These are phyloP conservation scores for Frankliniella intonsa DNA, from an alignment of 2,888 invertebrate species.

Conservation along the genomic window DNA sequence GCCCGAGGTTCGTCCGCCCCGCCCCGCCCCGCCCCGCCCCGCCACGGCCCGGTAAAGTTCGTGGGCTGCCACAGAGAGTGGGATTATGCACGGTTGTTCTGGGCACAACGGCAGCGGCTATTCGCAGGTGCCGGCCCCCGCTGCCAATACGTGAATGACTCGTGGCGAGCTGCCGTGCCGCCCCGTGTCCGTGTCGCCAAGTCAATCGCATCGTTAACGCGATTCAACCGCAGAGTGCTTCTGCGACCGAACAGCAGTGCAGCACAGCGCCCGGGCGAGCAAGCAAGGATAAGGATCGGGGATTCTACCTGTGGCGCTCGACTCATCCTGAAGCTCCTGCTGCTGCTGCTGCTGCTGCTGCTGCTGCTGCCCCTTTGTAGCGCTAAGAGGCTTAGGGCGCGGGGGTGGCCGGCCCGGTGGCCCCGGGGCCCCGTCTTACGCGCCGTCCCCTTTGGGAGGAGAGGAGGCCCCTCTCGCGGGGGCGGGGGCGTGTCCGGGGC, in stretches of 20 bases:
- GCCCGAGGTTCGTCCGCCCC: constrained; percentile 3
- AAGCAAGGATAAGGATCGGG: background rate
- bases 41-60: background rate
- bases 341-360: background rate
- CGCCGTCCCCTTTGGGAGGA: too few relatives aligned
- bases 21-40: background rate
- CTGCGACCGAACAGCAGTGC: too few relatives aligned
- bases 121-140: background rate
- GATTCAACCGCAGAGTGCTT: background rate
- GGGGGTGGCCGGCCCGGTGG: background rate
- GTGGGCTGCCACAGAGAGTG: background rate
- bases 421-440: background rate
- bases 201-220: background rate
- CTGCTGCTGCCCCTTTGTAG: background rate
- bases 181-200: background rate
- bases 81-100: constrained; percentile 15
- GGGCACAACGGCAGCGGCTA: background rate
- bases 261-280: too few relatives aligned
- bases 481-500: too few relatives aligned
- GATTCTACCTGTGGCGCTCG: background rate
- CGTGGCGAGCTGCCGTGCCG: constrained; percentile 31
- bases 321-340: background rate
- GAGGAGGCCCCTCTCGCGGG: too few relatives aligned
- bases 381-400: constrained; percentile 14
- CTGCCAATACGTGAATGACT: constrained; percentile 28